Conservation (phyloP, 2,113 vertebrate genomes). For the Dunckerocampus dactyliophorus region DNA sequence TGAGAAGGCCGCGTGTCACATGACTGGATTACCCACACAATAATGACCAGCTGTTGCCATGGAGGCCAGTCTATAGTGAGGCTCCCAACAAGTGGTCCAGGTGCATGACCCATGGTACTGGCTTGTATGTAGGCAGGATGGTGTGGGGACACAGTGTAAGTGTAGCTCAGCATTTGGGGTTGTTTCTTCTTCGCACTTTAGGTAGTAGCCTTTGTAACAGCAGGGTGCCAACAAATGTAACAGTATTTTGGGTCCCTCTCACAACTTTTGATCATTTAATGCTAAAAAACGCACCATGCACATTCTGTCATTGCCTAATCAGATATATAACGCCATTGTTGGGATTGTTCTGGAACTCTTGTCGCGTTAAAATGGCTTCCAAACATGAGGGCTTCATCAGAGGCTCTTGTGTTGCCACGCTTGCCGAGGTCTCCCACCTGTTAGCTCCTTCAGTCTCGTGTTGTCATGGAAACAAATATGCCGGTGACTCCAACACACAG, state of each 20-base stretch:
- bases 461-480: conserved; percentile 63
- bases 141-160: no score
- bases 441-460: conserved; percentile 29
- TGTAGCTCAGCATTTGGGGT: background rate
- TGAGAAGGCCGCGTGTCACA: background rate
- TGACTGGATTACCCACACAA: background rate
- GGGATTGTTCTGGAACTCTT: background rate
- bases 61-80: background rate
- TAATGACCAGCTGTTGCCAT: background rate
- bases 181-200: no score
- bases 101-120: no score
- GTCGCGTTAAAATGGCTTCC: conserved; percentile 3
- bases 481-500: conserved; percentile 38
- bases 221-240: no score
- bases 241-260: background rate
- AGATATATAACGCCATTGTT: background rate
- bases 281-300: background rate
- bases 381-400: conserved; percentile 16
- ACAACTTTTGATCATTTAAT: background rate
- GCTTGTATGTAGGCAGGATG: no score
- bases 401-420: conserved; percentile 19
- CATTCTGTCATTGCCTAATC: background rate
- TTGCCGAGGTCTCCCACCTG: conserved; percentile 48
- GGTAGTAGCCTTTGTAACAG: background rate
- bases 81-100: no score